These are phyloP conservation scores for Nettapus auritus DNA, from an alignment of 2,113 vertebrate genomes.

Conservation along the genomic window DNA sequence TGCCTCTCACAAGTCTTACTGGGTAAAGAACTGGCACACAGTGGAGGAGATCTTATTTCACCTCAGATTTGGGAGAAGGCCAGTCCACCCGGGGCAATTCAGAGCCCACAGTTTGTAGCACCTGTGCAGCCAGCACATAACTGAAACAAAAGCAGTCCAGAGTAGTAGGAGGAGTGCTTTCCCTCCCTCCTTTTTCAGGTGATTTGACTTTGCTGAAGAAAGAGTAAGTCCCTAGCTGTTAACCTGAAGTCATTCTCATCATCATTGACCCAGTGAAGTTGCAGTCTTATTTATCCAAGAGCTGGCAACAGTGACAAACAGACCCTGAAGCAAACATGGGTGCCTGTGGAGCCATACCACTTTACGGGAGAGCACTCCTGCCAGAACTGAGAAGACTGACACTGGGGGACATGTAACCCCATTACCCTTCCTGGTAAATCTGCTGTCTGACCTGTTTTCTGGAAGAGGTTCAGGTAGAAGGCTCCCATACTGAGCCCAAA, in stretches of 20 bases:
- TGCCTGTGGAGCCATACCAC: not conserved
- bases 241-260: not conserved
- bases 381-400: not conserved
- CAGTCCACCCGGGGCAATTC: not conserved
- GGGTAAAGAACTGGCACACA: not conserved
- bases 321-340: not conserved
- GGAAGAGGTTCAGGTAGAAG: not conserved
- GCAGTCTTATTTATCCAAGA: not conserved
- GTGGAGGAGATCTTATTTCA: not conserved
- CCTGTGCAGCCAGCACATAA: fast-evolving
- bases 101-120: not conserved
- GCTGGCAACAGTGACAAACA: not conserved
- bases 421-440: not conserved
- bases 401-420: not conserved
- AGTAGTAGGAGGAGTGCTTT: not conserved
- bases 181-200: not conserved
- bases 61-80: not conserved
- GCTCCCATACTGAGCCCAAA: not conserved
- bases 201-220: not conserved
- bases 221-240: not conserved
- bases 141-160: not conserved
- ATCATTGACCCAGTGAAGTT: not conserved
- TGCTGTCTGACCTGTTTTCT: not conserved
- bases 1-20: fast-evolving
- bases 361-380: not conserved